These are phyloP conservation scores for Serripes groenlandicus DNA, from an alignment of 2,888 invertebrate genomes.

Conservation along the genomic window DNA sequence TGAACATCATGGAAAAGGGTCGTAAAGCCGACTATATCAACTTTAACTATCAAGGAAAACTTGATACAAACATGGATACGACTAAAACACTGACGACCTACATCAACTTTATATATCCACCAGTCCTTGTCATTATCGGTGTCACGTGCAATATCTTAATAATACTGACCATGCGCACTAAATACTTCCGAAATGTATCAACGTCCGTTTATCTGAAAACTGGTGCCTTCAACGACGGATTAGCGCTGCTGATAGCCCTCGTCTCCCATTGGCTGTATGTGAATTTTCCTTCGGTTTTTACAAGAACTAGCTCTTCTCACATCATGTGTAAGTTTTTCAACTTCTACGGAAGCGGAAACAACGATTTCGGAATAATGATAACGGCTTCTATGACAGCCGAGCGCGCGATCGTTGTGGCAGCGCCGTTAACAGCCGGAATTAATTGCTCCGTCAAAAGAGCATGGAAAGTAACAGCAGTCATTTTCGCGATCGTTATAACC, in stretches of 20 bases:
- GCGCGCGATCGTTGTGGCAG: conserved; percentile 75
- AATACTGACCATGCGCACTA: conserved; percentile 76
- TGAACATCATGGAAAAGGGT: too few species aligned
- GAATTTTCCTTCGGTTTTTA: conserved; percentile 70
- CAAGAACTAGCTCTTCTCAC: conserved; percentile 63
- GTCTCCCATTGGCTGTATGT: conserved; percentile 78
- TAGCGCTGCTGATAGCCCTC: conserved; percentile 71
- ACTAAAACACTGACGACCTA: background rate
- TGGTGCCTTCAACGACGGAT: conserved; percentile 73
- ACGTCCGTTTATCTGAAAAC: conserved; percentile 77
- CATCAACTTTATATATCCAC: conserved; percentile 74
- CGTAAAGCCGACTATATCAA: too few species aligned
- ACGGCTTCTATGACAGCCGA: conserved; percentile 78
- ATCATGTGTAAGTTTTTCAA: conserved; percentile 79
- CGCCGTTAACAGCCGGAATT: conserved; percentile 70
- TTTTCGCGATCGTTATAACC: conserved; percentile 66
- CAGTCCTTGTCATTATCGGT: conserved; percentile 74
- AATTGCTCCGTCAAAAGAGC: conserved; percentile 69
- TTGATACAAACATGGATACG: too few species aligned
- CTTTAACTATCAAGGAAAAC: too few species aligned
- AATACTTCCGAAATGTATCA: conserved; percentile 74
- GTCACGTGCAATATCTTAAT: conserved; percentile 73
- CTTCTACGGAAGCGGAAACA: conserved; percentile 78
- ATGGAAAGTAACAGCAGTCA: conserved; percentile 64
- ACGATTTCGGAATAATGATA: conserved; percentile 75